Conservation (phyloP, 2,888 invertebrate genomes). For the Dusona sp. region DNA sequence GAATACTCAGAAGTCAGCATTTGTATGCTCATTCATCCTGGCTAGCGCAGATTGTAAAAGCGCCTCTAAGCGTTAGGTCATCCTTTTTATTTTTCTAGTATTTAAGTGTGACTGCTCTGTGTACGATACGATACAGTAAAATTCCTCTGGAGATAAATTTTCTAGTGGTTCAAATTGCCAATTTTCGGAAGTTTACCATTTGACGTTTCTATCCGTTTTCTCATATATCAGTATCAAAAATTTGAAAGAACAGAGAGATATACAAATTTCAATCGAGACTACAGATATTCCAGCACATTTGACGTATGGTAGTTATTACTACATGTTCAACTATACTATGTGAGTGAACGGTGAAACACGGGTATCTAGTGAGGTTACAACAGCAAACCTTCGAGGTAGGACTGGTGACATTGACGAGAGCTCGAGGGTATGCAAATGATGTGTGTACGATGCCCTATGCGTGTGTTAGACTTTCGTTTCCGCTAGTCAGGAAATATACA, state of each 20-base stretch:
- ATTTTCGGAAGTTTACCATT: background rate
- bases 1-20: constrained; percentile 32
- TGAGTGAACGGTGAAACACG: constrained; percentile 18
- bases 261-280: background rate
- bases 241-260: background rate
- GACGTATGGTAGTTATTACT: background rate
- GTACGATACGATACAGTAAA: constrained; percentile 30
- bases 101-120: background rate
- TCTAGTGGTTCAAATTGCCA: background rate
- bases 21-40: constrained; percentile 21
- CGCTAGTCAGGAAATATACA: constrained; percentile 15
- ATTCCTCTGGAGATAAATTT: background rate
- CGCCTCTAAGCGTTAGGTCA: constrained; percentile 45
- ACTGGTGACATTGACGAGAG: constrained; percentile 60
- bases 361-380: constrained; percentile 22
- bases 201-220: background rate
- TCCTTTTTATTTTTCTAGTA: constrained; percentile 43
- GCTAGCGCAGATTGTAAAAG: constrained; percentile 32
- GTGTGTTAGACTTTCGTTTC: constrained; percentile 20
- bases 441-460: constrained; percentile 16
- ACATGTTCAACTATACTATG: constrained; percentile 30
- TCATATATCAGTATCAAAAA: background rate
- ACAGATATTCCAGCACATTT: background rate
- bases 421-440: constrained; percentile 57
- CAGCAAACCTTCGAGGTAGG: constrained; percentile 50